These are phyloP conservation scores for Tenthredo distinguenda DNA, from an alignment of 2,888 invertebrate species.

Conservation along the genomic window DNA sequence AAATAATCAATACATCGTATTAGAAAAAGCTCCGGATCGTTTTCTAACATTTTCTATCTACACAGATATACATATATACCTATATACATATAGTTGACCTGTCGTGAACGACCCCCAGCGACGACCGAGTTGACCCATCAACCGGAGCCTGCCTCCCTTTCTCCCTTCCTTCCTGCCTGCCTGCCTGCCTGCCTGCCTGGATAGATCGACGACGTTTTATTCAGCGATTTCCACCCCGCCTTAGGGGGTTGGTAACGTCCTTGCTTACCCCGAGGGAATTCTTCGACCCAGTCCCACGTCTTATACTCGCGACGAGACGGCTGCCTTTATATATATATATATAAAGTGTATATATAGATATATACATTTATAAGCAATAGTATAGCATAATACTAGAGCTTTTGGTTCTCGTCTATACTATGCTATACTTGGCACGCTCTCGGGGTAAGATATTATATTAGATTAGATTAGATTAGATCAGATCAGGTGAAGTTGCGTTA, in stretches of 20 bases:
- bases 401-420: neutral
- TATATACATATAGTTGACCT: neutral
- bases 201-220: slow-evolving; percentile 32
- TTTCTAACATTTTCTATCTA: neutral
- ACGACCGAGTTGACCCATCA: slow-evolving; percentile 24
- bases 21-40: neutral
- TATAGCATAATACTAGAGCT: neutral
- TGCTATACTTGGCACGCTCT: neutral
- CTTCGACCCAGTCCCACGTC: slow-evolving; percentile 10
- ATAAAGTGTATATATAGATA: neutral
- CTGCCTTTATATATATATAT: neutral
- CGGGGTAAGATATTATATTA: neutral
- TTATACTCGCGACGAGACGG: neutral
- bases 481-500: neutral
- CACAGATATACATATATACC: too few relatives aligned
- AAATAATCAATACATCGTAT: neutral
- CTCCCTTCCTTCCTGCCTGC: neutral
- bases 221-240: slow-evolving; percentile 18
- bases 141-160: slow-evolving; percentile 31
- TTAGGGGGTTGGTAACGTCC: slow-evolving; percentile 15
- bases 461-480: slow-evolving; percentile 7
- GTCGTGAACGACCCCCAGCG: neutral
- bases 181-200: slow-evolving; percentile 51
- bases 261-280: slow-evolving; percentile 10
- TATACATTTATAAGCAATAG: neutral